Base-by-base conservation (phyloP, 2,797 vertebrate genomes). In the Somateria mollissima region DNA sequence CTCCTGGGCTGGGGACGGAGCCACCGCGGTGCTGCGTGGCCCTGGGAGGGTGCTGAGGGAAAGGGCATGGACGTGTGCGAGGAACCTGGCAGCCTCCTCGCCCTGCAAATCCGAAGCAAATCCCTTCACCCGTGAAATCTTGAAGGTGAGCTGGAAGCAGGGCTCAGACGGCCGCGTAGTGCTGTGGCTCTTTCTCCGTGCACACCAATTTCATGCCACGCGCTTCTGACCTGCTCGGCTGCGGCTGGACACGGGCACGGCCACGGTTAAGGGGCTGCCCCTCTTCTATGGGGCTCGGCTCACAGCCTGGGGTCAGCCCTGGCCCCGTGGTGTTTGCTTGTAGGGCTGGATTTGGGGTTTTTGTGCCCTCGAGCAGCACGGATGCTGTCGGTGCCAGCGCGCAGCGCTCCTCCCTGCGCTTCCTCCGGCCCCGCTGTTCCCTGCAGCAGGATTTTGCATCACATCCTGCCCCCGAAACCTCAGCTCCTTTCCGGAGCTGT, bases 11-110 rank as follows among this genome's bases (percentile, higher is more conserved):
- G 88, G 80, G 56, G 25, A 11, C 0, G 16, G 58, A 32, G 53
- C 16, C 51, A 32, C 14, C 18, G 16, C 7, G 2, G 37, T 6
- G 39, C 4, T 6, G 19, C 28, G n/a, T 34, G 66, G 54, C 24
- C 17, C 15, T 2, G 3, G 39, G 21, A 47, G 17, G 24, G 57
- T 27, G 34, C n/a, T 12, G 17, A 25, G 65, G 71, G 61, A 49
- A 49, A 49, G 47, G 47, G 16, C 34, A 18, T 0, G 0, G 34
- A 28, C 4, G 22, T 24, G 47, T 49, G 12, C 22, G 22, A 71
- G 62, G 20, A 67, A 19, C n/a, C 18, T 0, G 0, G 4, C 1
- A 0, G 1, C 51, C 16, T 37, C 83, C 49, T 61, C 11, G 8
- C 11, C 41, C 20, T 6, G 56, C 4, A 69, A n/a, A 54, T 10